Base-by-base conservation (phyloP, 2,113 vertebrate genomes). In the Bubo blakistoni region DNA sequence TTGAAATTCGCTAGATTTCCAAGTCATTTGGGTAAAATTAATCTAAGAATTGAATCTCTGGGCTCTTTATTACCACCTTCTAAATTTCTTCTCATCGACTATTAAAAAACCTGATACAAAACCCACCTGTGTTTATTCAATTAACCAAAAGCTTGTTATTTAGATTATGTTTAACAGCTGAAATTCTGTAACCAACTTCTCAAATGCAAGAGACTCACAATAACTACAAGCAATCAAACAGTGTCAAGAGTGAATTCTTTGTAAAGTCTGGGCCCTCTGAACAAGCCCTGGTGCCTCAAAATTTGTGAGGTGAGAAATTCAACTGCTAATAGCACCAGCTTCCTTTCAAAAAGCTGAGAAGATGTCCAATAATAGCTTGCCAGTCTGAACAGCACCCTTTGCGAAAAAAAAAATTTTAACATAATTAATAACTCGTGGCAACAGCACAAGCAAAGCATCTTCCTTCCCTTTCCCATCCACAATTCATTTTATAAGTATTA, bases 181-280 rank as follows among this genome's bases (percentile, higher is more conserved):
- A n/a, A 71, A 34, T 7, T 3, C 10, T 32, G 24, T 8, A 32
- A 38, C 1, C 16, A 42, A 5, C 20, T 36, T 29, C 21, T 52
- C 9, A 8, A 30, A 7, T 16, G 16, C 14, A 59, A 54, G 9
- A 58, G 13, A 4, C 26, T 70, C 44, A 26, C 25, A 54, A 13
- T 2, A 16, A 27, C 25, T 32, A 24, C 47, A 65, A 24, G 16
- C 18, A 24, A 34, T 3, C 6, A 26, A 40, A 51, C 4, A 8
- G 6, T 0, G 1, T 17, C 26, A 36, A 25, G 38, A 74, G 13
- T 1, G 1, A 16, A 4, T 11, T 25, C n/a, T 65, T 21, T 9
- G 4, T 9, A 0, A 42, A 29, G 19, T 6, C 17, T 36, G 11
- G 11, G 20, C 19, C 7, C 19, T 19, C 10, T 32, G 14, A 66